A percentile compares a stretch with the other conserved stretches of the same genome.
Evolutionary conservation across 2,797 vertebrate species (phyloP).

Genomic region (Eupleurogrammus muticus): DNA sequence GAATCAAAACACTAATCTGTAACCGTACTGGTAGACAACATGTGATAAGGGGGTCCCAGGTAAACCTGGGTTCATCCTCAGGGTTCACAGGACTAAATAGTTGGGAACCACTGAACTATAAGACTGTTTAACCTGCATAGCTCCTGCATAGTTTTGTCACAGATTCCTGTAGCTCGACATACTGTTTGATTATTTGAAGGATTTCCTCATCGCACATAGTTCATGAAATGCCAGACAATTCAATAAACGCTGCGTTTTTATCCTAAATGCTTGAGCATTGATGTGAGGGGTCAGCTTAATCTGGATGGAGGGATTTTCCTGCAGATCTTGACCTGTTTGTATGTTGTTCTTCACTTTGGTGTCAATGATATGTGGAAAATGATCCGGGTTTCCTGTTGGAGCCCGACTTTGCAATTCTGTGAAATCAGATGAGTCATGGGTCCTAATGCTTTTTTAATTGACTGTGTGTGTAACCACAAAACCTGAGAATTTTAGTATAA

Average conservation of each 20-base stretch:
- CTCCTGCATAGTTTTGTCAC: constrained; percentile 1
- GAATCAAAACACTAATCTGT: too few relatives aligned
- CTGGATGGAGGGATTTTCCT: neutral
- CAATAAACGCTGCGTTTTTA: neutral
- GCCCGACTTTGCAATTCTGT: neutral
- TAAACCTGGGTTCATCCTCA: too few relatives aligned
- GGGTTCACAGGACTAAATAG: too few relatives aligned
- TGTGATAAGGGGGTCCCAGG: too few relatives aligned
- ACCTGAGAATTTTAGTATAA: neutral
- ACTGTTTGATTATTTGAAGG: constrained; percentile 16
- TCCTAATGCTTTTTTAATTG: too few relatives aligned
- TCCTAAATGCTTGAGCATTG: neutral
- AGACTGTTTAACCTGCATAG: neutral
- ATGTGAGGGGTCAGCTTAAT: neutral
- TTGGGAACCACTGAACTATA: too few relatives aligned
- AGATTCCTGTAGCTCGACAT: constrained; percentile 7
- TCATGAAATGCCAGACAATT: neutral
- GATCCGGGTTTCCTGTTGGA: neutral
- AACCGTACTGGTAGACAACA: too few relatives aligned
- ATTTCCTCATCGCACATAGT: neutral
- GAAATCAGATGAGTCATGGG: neutral
- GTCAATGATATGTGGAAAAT: neutral
- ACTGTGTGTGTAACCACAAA: neutral
- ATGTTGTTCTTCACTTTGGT: neutral
- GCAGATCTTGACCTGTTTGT: neutral